Evolutionary conservation across 2,888 invertebrate species (phyloP), one percentile per base, ranked within the genome.

Genomic region (Lasioglossum leucozonium): DNA sequence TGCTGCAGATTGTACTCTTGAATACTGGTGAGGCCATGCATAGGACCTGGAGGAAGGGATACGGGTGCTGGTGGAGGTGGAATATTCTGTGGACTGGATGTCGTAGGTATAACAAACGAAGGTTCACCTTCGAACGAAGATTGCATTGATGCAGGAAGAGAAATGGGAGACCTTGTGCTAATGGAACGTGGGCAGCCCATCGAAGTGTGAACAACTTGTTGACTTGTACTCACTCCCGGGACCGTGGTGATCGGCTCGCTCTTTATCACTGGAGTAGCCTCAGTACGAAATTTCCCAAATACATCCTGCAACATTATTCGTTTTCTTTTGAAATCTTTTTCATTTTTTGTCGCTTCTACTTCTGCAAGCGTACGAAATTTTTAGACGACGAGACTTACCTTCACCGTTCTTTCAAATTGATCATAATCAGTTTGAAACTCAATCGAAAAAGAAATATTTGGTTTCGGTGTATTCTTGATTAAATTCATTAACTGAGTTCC

Each of bases 1-100:
- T 98, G 98, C 89, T 98, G 97, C 91, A 98, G 95, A 95, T 98
- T 98, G 93, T 98, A 98, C 95, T 98, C 98, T 85, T 98, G 97
- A 95, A 98, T 98, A 91, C 97, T 97, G 18, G 97, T 95, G 81
- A 96, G 96, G 37, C 96, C 96, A 84, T 96, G 95, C 40, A 96
- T 95, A 47, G 95, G 87, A 95, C 93, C 90, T 95, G 94, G 88
- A 78, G 93, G 90, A 91, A 91, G 91, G 84, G 90, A 90, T 22
- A 91, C 92, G 69, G 91, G 91, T 71, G 95, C 93, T 72, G 94
- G 93, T 80, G 95, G 91, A 93, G 95, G 87, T 88, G 95, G 95
- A 94, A 93, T 92, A 91, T 92, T 93, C 86, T 93, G 94, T 81
- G 94, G 92, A 93, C 94, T 92, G 86, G 95, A 91, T 91, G 95